Evolutionary conservation across 2,797 vertebrate species (phyloP).

Genomic region (Clarias pachynema): DNA sequence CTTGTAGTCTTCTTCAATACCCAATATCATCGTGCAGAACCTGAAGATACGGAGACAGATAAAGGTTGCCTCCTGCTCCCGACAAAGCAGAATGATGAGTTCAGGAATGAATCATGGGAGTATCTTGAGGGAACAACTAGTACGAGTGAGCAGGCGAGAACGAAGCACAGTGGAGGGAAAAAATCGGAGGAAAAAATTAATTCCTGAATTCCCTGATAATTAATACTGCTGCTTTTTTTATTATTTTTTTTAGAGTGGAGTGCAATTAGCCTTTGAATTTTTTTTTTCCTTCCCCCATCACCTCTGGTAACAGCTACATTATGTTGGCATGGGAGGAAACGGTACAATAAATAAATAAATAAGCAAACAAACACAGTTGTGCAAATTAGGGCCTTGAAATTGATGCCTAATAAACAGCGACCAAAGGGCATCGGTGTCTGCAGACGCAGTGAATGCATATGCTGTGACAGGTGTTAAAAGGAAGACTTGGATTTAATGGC

Average conservation of each 20-base stretch:
- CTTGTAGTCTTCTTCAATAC: slow-evolving; percentile 69
- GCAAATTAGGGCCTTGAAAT: slow-evolving; percentile 32
- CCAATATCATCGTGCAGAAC: slow-evolving; percentile 68
- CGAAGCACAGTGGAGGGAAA: not conserved
- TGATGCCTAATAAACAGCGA: slow-evolving; percentile 43
- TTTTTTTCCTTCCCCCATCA: not conserved
- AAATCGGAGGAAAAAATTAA: not conserved
- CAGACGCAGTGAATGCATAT: slow-evolving; percentile 26
- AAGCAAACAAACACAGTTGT: slow-evolving; percentile 24
- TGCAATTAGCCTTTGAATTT: slow-evolving; percentile 34
- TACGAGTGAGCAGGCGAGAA: slow-evolving; percentile 48
- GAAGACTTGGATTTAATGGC: not conserved
- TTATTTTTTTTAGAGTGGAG: not conserved
- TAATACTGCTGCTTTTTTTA: not conserved
- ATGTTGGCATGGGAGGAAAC: slow-evolving; percentile 5
- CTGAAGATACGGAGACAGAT: slow-evolving; percentile 55
- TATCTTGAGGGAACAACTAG: slow-evolving; percentile 65
- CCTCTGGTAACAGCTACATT: slow-evolving; percentile 23
- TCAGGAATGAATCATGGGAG: slow-evolving; percentile 55
- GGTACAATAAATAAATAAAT: slow-evolving; percentile 25
- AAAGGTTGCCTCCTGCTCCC: slow-evolving; percentile 36
- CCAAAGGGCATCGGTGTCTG: slow-evolving; percentile 36
- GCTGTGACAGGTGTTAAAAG: slow-evolving; percentile 19
- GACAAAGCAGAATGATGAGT: slow-evolving; percentile 44
- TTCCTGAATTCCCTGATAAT: slow-evolving; percentile 17